phyloP scores from a whole-genome alignment of 2,888 invertebrate species.

The Drosophila pegasa region DNA sequence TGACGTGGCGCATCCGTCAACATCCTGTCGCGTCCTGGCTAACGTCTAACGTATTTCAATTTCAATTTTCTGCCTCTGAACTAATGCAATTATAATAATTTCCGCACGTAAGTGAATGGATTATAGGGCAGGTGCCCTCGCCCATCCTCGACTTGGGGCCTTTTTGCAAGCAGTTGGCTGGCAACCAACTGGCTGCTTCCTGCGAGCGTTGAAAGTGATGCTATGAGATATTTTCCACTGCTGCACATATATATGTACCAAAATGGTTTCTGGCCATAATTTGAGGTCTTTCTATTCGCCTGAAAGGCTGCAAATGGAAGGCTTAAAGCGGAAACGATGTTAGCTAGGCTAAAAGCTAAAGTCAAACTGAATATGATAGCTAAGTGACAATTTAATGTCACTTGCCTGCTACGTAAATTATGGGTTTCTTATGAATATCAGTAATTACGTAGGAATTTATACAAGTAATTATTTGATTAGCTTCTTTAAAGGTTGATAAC shows the following conservation, averaged over 20 bases:
- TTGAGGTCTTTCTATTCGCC: slow-evolving; percentile 2
- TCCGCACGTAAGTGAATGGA: slow-evolving; percentile 71
- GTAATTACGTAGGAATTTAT: neutral
- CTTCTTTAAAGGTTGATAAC: neutral
- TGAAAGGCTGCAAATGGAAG: neutral
- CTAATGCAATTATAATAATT: slow-evolving; percentile 82
- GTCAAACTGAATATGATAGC: neutral
- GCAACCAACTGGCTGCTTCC: slow-evolving; percentile 58
- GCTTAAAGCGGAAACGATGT: slow-evolving; percentile 6
- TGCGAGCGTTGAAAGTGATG: slow-evolving; percentile 63
- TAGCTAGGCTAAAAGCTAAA: neutral
- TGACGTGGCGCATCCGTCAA: slow-evolving; percentile 53
- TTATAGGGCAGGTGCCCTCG: slow-evolving; percentile 56
- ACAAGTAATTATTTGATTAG: neutral
- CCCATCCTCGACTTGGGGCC: slow-evolving; percentile 17
- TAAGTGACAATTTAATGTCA: neutral
- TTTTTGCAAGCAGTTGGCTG: slow-evolving; percentile 57
- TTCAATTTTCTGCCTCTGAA: slow-evolving; percentile 79
- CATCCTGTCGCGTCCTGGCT: slow-evolving; percentile 49
- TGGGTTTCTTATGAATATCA: neutral
- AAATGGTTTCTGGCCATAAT: slow-evolving; percentile 28
- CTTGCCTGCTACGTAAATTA: neutral
- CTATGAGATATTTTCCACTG: slow-evolving; percentile 41
- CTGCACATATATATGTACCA: slow-evolving; percentile 15
- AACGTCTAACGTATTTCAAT: slow-evolving; percentile 69